Conservation (phyloP, 2,113 vertebrate species). For the Empidonax traillii region DNA sequence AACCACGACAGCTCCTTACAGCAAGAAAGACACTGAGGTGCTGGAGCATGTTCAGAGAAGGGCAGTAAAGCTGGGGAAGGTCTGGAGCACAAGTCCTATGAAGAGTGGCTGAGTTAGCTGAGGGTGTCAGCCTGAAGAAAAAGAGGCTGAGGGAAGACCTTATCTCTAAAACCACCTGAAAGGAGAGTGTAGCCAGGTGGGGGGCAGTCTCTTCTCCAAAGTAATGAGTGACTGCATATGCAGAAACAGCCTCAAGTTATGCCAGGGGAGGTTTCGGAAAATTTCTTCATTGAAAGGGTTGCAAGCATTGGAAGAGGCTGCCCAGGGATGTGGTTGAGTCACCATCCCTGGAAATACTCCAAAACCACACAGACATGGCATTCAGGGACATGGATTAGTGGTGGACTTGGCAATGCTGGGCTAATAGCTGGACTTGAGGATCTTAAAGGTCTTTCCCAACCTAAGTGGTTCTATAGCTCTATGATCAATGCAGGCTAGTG, state of each 20-base stretch:
- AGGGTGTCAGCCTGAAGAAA: neutral
- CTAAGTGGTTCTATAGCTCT: neutral
- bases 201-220: neutral
- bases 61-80: neutral
- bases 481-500: neutral
- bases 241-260: neutral
- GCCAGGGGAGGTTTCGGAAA: neutral
- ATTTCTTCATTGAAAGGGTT: neutral
- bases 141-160: rapidly evolving
- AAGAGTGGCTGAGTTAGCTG: neutral
- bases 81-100: neutral
- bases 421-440: neutral
- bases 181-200: neutral
- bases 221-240: neutral
- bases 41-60: neutral
- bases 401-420: neutral
- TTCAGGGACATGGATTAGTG: neutral
- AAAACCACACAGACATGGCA: neutral
- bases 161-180: neutral
- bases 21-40: neutral
- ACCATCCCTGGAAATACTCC: neutral
- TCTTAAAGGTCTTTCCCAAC: neutral
- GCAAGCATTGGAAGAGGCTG: neutral
- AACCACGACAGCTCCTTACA: neutral
- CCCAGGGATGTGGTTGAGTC: neutral